Evolutionary conservation across 2,113 vertebrate genomes (phyloP), one percentile per base, ranked within the genome.

Genomic region (Proterorhinus semilunaris): DNA sequence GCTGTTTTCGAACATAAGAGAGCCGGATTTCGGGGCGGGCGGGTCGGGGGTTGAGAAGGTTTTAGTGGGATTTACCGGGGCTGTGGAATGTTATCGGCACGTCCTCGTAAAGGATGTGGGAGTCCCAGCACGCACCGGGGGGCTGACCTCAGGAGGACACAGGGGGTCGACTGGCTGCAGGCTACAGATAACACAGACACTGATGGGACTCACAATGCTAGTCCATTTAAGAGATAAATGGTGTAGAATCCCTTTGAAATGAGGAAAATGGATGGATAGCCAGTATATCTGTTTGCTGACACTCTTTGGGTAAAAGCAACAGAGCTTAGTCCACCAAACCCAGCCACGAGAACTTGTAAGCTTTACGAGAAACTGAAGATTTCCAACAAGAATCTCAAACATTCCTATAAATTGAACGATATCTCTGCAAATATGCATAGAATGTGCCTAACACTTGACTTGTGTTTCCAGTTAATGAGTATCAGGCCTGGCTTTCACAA

Each of bases 401-500:
- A 45, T n/a, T 7, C 43, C 2, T 21, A 21, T 21, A 21, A 1
- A 21, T 21, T 21, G 21, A 21, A 27, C 45, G n/a, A 58, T 63
- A 52, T n/a, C 36, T n/a, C 36, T 6, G 7, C 44, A 61, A 61
- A 44, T 15, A 61, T 61, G 58, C 36, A 44, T 6, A 62, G 63
- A 50, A 42, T 11, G 63, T 66, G 47, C 75, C 69, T 71, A 81
- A 86, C 78, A 78, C 57, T 10, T 27, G 72, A 74, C 76, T 87
- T 82, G 61, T 91, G 88, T 86, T 91, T 92, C 88, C 83, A 90
- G 88, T 91, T 90, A 91, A 74, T 47, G 59, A 55, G 59, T 47
- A 80, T 67, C 66, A 80, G 79, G 73, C 69, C 62, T 58, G 63
- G 75, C 66, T 78, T 75, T 42, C 78, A 81, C 69, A 47, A 70